Base-by-base conservation (phyloP, 1,140 invertebrate genomes). In the Paralvinella palmiformis region DNA sequence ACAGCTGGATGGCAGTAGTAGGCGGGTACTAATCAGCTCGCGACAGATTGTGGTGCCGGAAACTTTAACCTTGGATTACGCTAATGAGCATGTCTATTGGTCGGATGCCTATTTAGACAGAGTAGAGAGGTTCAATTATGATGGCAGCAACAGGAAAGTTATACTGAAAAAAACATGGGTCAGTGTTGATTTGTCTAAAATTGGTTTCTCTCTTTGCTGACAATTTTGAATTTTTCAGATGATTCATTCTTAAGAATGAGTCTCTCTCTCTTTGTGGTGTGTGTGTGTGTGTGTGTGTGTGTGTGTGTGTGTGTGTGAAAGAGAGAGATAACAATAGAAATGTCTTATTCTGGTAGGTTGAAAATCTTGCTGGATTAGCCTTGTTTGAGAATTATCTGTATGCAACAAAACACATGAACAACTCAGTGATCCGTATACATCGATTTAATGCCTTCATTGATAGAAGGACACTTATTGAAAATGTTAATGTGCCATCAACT, bases 11-110 rank as follows among this genome's bases (percentile, higher is more conserved):
- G 96, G 96, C 5, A 85, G 83, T 15, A 81, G 85, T 59, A 70
- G 85, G 69, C 81, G 85, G 1, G 74, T 90, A 52, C 83, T 86
- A 90, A 94, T 53, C 91, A 96, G 36, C 83, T 87, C 29, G 91
- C 91, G 85, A 76, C 97, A 0, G 96, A 98, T 76, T 95, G 94
- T 94, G 93, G 94, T 0, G 92, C 98, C 81, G 91, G 93, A 1
- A 90, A 96, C 0, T 80, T 89, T 79, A 63, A 72, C 73, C 5
- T 62, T 90, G 20, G 90, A 92, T 80, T 85, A 85, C 69, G 85
- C 89, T n/a, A 85, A 84, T 53, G 77, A 85, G 41, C 83, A 86
- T 69, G 82, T 92, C 15, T 92, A 91, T 78, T 92, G 71, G 69
- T 64, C 64, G 0, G 74, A 74, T 65, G 60, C 68, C 0, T 73